Conservation (phyloP, 2,888 invertebrate genomes). For the Chymomyza procnemis region DNA sequence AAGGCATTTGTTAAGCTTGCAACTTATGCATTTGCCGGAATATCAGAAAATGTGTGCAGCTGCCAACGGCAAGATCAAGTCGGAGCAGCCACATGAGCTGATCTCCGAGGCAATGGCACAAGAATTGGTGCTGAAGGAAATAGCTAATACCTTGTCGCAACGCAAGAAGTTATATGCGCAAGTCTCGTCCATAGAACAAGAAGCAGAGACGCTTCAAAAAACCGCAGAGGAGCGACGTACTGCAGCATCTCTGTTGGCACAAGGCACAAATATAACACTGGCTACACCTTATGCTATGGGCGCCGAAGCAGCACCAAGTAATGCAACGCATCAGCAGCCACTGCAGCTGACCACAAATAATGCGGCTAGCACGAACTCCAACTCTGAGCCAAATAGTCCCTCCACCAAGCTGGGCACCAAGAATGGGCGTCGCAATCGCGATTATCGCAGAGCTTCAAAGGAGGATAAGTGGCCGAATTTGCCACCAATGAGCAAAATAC, state of each 20-base stretch:
- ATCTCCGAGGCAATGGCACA: conserved; percentile 85
- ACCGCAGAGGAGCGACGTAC: conserved; percentile 83
- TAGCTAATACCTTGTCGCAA: conserved; percentile 89
- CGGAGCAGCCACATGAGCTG: conserved; percentile 76
- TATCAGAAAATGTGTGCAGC: conserved; percentile 67
- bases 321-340: conserved; percentile 25
- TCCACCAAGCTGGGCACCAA: conserved; percentile 64
- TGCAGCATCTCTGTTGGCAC: conserved; percentile 75
- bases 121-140: conserved; percentile 91
- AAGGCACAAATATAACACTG: conserved; percentile 76
- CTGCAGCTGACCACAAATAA: conserved; percentile 32
- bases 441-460: conserved; percentile 89
- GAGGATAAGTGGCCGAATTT: conserved; percentile 90
- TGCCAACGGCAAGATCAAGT: conserved; percentile 69
- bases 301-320: not conserved
- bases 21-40: conserved; percentile 87
- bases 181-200: conserved; percentile 88
- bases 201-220: conserved; percentile 87
- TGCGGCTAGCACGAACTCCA: conserved; percentile 7
- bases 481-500: conserved; percentile 92
- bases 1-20: conserved; percentile 84
- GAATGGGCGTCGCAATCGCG: conserved; percentile 83
- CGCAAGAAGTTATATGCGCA: conserved; percentile 91
- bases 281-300: conserved; percentile 42
- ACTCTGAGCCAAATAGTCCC: conserved; percentile 45